These are phyloP conservation scores for Aleiodes leptofemur DNA, from an alignment of 2,888 invertebrate genomes.

Conservation along the genomic window DNA sequence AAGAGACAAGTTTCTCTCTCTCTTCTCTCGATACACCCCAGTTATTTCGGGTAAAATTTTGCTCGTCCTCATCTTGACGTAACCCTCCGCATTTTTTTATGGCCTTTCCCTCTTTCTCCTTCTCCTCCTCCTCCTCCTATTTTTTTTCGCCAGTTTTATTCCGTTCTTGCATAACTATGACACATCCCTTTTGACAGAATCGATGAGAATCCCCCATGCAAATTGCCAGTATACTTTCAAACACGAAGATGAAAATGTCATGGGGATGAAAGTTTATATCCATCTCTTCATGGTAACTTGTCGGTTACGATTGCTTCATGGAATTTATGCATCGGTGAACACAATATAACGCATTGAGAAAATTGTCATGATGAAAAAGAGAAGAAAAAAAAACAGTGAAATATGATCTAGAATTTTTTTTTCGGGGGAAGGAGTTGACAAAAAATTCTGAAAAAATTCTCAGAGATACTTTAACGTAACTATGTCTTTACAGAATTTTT, in stretches of 20 bases:
- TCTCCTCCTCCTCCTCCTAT: background rate
- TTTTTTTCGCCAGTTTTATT: slow-evolving; percentile 1
- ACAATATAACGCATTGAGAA: background rate
- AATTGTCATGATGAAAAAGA: background rate
- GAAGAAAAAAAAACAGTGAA: background rate
- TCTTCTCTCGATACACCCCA: slow-evolving; percentile 29
- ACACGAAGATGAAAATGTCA: slow-evolving; percentile 42
- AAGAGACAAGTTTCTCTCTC: background rate
- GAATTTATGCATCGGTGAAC: slow-evolving; percentile 2
- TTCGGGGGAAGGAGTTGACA: background rate
- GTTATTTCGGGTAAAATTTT: slow-evolving; percentile 18
- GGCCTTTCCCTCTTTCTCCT: no score
- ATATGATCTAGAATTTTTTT: no score
- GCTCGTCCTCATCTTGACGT: background rate
- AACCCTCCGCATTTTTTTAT: slow-evolving; percentile 17
- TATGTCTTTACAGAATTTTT: background rate
- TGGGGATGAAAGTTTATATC: slow-evolving; percentile 37
- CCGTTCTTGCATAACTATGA: slow-evolving; percentile 7
- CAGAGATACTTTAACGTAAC: background rate
- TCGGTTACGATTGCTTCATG: slow-evolving; percentile 15
- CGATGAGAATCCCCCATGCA: slow-evolving; percentile 42
- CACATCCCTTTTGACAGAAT: slow-evolving; percentile 37
- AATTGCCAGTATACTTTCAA: slow-evolving; percentile 29
- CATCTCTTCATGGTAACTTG: slow-evolving; percentile 31
- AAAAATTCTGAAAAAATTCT: background rate